A percentile compares a stretch with the other conserved stretches of the same genome.
These are phyloP conservation scores for Origma solitaria DNA, from an alignment of 2,113 vertebrate genomes.

Conservation along the genomic window DNA sequence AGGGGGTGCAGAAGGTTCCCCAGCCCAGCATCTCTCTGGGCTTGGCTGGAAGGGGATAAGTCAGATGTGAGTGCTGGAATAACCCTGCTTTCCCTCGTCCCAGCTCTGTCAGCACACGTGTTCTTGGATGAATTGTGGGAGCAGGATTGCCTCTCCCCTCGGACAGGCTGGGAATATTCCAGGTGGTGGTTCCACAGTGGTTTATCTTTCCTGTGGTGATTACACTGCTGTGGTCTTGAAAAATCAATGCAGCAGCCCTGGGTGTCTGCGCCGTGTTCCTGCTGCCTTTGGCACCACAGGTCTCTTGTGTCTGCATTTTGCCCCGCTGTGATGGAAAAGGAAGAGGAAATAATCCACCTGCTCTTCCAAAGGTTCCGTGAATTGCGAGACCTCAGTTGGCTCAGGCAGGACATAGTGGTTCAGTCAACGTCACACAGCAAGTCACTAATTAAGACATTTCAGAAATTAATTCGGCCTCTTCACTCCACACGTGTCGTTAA, in stretches of 20 bases:
- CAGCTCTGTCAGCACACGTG: not conserved
- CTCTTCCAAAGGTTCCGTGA: not conserved
- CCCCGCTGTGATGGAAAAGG: not conserved
- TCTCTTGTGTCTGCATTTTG: not conserved
- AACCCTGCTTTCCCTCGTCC: not conserved
- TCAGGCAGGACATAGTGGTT: not conserved
- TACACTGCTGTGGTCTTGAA: not conserved
- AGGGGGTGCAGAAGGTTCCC: not conserved
- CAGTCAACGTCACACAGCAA: not conserved
- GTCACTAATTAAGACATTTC: not conserved
- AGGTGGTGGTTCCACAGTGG: not conserved
- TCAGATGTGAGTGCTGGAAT: not conserved
- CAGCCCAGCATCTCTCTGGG: not conserved
- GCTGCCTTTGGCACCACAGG: not conserved
- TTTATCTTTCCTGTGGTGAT: not conserved
- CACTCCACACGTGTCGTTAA: not conserved
- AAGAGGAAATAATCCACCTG: conserved; percentile 7
- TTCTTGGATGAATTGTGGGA: not conserved
- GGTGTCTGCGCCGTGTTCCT: not conserved
- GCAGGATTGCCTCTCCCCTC: not conserved
- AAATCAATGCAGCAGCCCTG: not conserved
- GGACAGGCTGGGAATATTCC: not conserved
- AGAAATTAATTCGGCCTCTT: not conserved
- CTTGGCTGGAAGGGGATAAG: not conserved
- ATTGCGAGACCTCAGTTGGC: not conserved